Evolutionary conservation across 2,113 vertebrate species (phyloP), one percentile per base, ranked within the genome.

Genomic region (Cryptotis parvus): DNA sequence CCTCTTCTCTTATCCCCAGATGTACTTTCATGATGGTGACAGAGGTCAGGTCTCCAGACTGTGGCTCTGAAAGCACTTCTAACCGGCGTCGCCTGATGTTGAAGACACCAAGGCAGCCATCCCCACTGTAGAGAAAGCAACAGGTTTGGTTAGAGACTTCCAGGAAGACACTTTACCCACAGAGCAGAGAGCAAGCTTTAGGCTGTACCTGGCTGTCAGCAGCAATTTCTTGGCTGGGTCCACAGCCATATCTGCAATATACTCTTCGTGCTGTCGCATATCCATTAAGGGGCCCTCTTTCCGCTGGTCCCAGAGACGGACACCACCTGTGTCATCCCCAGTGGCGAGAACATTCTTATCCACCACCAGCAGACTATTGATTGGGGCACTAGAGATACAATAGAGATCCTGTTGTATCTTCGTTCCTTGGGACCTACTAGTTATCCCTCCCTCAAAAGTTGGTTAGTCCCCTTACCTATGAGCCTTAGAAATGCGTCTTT

Each of bases 301-400:
- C 87, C 99, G 99, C 97, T 99, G 97, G 85, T 99, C 99, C 99
- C 99, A 99, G 68, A 99, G 98, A 93, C 99, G 99, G 91, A 99
- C 61, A 0, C 95, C 97, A 1, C 99, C 99, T 0, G 82, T 94
- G 3, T 99, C 99, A 1, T 99, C 99, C 0, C 99, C 99, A 18
- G 99, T 99, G 18, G 99, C 99, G 85, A 99, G 95, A 31, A 99
- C 20, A 95, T 99, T 98, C 74, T 98, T 96, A 81, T 99, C 99
- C 69, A 99, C 98, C 92, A 99, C 94, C 90, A 99, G 97, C 95
- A 99, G 95, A 1, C 98, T 98, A 94, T 99, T 99, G 97, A 99
- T 98, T 20, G 99, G 98, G 0, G 97, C 97, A 2, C 96, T 98
- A 94, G 18, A 72, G 52, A 94, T 37, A 96, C 24, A 89, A 79